These are phyloP conservation scores for Tetramorium alpestre DNA, from an alignment of 1,140 invertebrate species.

Conservation along the genomic window DNA sequence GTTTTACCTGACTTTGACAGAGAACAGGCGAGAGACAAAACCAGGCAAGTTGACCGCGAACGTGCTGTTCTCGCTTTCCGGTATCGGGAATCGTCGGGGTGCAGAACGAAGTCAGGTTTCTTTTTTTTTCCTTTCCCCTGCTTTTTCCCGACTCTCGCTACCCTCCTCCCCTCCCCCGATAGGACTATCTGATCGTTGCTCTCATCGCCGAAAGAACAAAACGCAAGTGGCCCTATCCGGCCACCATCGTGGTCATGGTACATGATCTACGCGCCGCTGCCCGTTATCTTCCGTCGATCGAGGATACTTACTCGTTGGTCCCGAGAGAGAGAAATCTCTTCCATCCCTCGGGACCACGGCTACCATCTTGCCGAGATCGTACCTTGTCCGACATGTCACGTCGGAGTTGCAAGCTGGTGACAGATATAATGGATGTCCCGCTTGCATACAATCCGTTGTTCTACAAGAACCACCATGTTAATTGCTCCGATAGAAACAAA, in stretches of 20 bases:
- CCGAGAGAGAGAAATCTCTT: slow-evolving; percentile 49
- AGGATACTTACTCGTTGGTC: slow-evolving; percentile 72
- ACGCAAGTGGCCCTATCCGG: slow-evolving; percentile 73
- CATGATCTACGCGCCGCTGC: slow-evolving; percentile 75
- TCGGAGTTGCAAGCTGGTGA: slow-evolving; percentile 26
- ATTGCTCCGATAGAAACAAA: slow-evolving; percentile 39
- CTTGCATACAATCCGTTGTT: slow-evolving; percentile 61
- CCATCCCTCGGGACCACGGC: slow-evolving; percentile 36
- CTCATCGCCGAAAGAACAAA: slow-evolving; percentile 78
- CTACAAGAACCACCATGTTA: slow-evolving; percentile 60
- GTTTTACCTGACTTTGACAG: slow-evolving; percentile 70
- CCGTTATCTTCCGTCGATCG: slow-evolving; percentile 70
- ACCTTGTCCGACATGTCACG: background rate
- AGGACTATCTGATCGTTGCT: slow-evolving; percentile 77
- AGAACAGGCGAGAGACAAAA: slow-evolving; percentile 41
- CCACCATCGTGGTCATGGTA: slow-evolving; percentile 75
- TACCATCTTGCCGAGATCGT: slow-evolving; percentile 56
- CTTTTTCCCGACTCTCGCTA: background rate
- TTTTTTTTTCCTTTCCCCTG: background rate
- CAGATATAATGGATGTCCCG: slow-evolving; percentile 56
- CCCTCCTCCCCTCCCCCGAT: background rate
- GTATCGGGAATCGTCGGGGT: slow-evolving; percentile 64
- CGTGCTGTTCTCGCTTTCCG: slow-evolving; percentile 62
- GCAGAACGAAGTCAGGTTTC: slow-evolving; percentile 58
- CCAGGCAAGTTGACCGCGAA: slow-evolving; percentile 53